Conservation (phyloP, 23 tunicate genomes). For the Botrylloides violaceus region DNA sequence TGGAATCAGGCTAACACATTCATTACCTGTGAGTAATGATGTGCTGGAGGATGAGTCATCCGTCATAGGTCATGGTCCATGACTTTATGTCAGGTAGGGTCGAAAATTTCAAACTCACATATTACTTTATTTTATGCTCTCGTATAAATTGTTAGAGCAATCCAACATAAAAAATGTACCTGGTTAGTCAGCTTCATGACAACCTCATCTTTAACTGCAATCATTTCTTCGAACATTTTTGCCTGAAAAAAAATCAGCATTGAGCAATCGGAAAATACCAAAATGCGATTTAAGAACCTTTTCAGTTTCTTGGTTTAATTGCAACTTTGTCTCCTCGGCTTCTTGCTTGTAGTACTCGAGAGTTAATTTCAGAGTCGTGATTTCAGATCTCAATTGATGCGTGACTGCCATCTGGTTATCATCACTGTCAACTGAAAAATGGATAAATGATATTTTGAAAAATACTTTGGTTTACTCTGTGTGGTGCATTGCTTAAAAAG, state of each 20-base stretch:
- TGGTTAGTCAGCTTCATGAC: slow-evolving; percentile 48
- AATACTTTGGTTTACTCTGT: neutral
- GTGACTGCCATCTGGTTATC: neutral
- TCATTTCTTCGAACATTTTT: slow-evolving; percentile 47
- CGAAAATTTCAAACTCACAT: too few relatives aligned
- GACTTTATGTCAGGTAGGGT: too few relatives aligned
- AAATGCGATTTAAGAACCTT: slow-evolving; percentile 11
- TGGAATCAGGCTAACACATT: too few relatives aligned
- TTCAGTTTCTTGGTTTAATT: slow-evolving; percentile 38
- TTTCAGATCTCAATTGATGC: slow-evolving; percentile 17
- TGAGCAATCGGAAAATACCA: neutral
- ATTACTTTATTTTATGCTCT: too few relatives aligned
- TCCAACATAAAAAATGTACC: too few relatives aligned
- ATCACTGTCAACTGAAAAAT: slow-evolving; percentile 1
- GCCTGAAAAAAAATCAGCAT: neutral
- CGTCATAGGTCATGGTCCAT: too few relatives aligned
- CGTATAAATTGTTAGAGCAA: too few relatives aligned
- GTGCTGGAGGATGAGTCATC: too few relatives aligned
- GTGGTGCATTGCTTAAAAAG: too few relatives aligned
- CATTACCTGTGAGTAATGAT: too few relatives aligned
- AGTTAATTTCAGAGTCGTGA: slow-evolving; percentile 30
- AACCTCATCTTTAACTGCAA: slow-evolving; percentile 50
- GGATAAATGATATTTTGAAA: too few relatives aligned
- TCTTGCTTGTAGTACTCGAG: slow-evolving; percentile 41
- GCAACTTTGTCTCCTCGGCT: slow-evolving; percentile 28